Evolutionary conservation across 2,113 vertebrate genomes (phyloP).

Genomic region (Equus przewalskii): DNA sequence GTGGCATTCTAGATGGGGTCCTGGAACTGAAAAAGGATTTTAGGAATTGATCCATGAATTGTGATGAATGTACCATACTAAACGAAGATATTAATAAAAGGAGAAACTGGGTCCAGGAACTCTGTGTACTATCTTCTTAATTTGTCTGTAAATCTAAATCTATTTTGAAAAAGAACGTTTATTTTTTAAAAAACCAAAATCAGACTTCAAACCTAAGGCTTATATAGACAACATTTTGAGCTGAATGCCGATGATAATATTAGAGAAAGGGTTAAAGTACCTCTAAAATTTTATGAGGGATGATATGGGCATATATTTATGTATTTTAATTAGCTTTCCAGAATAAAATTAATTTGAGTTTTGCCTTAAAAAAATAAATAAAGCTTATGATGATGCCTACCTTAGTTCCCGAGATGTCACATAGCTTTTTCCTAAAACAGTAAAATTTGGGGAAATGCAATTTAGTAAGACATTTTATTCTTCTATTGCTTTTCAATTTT

Average conservation of each 20-base stretch:
- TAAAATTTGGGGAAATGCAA: neutral
- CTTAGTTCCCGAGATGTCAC: neutral
- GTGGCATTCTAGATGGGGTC: neutral
- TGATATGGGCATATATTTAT: neutral
- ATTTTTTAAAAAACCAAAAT: neutral
- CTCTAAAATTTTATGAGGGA: neutral
- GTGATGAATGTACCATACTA: neutral
- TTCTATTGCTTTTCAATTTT: neutral
- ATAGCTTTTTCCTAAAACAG: neutral
- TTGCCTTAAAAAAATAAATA: neutral
- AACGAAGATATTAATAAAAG: neutral
- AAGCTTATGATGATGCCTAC: neutral
- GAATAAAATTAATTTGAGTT: constrained; percentile 3
- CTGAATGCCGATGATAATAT: neutral
- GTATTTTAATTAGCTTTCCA: neutral
- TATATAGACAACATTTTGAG: neutral
- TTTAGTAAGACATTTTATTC: neutral
- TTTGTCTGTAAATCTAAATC: constrained; percentile 20
- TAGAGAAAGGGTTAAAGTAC: neutral
- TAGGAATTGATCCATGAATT: neutral
- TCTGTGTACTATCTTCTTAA: neutral
- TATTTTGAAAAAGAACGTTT: neutral
- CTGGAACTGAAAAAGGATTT: neutral
- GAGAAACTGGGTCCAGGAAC: neutral
- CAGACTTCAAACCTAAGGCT: neutral